Conservation (phyloP, 35 echinoderm and acorn worm species). For the Ophioderma brevispina region DNA sequence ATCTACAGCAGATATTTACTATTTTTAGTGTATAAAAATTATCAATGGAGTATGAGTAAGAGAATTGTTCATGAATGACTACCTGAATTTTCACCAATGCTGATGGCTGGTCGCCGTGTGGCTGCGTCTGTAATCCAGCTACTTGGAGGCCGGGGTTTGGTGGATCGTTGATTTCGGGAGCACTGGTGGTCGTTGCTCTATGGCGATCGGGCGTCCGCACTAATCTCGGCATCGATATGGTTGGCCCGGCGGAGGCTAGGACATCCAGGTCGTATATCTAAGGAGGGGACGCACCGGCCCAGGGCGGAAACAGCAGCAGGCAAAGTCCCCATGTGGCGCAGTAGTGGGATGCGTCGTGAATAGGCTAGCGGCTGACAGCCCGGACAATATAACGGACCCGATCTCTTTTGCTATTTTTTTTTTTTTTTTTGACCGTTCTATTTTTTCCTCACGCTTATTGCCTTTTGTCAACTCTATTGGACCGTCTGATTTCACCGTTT, state of each 20-base stretch:
- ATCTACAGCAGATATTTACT: no score
- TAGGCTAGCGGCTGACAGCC: conserved; percentile 83
- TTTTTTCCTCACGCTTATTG: no score
- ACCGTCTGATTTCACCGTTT: no score
- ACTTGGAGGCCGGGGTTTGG: conserved; percentile 84
- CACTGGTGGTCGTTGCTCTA: conserved; percentile 90
- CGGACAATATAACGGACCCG: conserved; percentile 72
- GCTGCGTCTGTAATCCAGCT: conserved; percentile 92
- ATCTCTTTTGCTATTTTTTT: conserved; percentile 27
- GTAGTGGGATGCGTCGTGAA: conserved; percentile 93
- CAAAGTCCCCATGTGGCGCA: conserved; percentile 95
- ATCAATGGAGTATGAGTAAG: no score
- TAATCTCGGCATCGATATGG: conserved; percentile 98
- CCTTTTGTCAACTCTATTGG: no score
- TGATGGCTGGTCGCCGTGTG: conserved; percentile 79
- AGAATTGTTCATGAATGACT: no score
- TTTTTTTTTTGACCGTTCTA: not conserved
- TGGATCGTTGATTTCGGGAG: conserved; percentile 91
- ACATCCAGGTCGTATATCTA: conserved; percentile 94
- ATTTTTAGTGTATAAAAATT: no score
- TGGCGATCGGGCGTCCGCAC: conserved; percentile 98
- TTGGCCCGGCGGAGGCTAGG: no score
- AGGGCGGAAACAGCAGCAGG: conserved; percentile 97
- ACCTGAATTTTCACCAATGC: no score
- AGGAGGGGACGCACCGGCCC: conserved; percentile 90